A percentile compares a stretch with the other conserved stretches of the same genome.
phyloP scores from a whole-genome alignment of 1,140 invertebrate genomes.

The Procambarus clarkii region DNA sequence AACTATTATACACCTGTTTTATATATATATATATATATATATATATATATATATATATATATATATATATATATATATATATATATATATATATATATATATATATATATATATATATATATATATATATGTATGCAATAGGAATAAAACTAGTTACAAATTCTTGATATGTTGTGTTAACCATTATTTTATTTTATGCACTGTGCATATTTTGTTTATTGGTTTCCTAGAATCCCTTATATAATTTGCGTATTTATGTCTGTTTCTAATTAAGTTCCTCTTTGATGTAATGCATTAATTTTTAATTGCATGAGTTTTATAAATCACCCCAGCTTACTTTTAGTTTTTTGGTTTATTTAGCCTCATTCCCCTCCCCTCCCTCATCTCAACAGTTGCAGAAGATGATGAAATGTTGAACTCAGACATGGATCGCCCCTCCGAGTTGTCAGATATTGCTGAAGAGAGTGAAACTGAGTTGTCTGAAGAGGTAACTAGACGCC shows the following conservation, averaged over 20 bases:
- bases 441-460: conserved; percentile 78
- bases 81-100: too few relatives aligned
- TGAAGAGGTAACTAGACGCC: conserved; percentile 68
- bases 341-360: background rate
- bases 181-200: background rate
- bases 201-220: background rate
- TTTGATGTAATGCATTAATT: background rate
- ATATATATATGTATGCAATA: too few relatives aligned
- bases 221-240: background rate
- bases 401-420: conserved; percentile 58
- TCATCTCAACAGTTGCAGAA: conserved; percentile 29
- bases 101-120: too few relatives aligned
- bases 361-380: conserved; percentile 24
- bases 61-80: too few relatives aligned
- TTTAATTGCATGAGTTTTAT: background rate
- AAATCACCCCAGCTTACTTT: background rate
- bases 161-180: too few relatives aligned
- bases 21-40: too few relatives aligned
- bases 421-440: conserved; percentile 74
- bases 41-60: too few relatives aligned
- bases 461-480: conserved; percentile 76
- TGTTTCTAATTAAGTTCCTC: conserved; percentile 3
- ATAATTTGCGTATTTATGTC: background rate
- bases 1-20: too few relatives aligned
- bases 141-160: too few relatives aligned